These are phyloP conservation scores for Drosophila koepferae DNA, from an alignment of 2,888 invertebrate species.

Conservation along the genomic window DNA sequence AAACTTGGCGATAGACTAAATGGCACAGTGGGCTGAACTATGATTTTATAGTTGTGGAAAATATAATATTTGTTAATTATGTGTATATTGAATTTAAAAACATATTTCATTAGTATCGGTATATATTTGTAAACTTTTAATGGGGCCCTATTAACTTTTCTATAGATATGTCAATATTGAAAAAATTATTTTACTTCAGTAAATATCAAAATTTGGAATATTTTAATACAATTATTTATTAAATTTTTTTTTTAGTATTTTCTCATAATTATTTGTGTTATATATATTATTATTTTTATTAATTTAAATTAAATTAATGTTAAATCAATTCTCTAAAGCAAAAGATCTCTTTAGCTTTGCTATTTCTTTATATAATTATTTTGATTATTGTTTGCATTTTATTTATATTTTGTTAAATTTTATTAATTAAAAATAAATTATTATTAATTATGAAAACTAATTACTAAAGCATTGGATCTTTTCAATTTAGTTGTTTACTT, in stretches of 20 bases:
- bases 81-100: background rate
- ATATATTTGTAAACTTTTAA: background rate
- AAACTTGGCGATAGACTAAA: conserved; percentile 32
- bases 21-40: conserved; percentile 32
- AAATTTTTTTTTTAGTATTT: background rate
- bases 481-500: too few relatives aligned
- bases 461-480: too few relatives aligned
- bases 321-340: too few relatives aligned
- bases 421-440: too few relatives aligned
- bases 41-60: background rate
- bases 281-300: background rate
- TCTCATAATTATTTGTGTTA: background rate
- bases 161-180: background rate
- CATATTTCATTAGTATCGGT: background rate
- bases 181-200: background rate
- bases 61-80: background rate
- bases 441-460: too few relatives aligned
- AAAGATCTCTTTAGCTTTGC: background rate
- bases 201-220: background rate
- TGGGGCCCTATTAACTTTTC: background rate
- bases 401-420: too few relatives aligned
- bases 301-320: too few relatives aligned
- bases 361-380: background rate
- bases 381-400: background rate
- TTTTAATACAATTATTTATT: background rate